Evolutionary conservation across 2,113 vertebrate species (phyloP).

Genomic region (Menura novaehollandiae): DNA sequence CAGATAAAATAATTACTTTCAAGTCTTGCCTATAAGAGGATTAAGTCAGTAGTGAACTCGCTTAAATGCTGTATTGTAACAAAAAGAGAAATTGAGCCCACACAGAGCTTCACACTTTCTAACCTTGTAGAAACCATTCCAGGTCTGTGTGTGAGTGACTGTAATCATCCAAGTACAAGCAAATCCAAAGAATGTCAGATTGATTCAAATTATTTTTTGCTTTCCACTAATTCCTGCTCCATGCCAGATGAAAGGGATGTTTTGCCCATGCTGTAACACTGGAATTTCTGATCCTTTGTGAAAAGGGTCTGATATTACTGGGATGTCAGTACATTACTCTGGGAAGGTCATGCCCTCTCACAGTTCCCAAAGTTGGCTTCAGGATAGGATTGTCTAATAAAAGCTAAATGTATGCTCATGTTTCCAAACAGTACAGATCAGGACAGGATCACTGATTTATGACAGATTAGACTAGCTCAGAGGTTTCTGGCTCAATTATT

Average conservation of each 20-base stretch:
- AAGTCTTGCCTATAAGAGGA: not conserved
- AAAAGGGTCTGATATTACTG: not conserved
- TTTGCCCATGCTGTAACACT: not conserved
- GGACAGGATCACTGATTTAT: not conserved
- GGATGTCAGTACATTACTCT: no score
- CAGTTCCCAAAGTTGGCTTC: not conserved
- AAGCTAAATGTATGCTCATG: not conserved
- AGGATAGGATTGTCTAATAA: not conserved
- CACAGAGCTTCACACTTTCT: not conserved
- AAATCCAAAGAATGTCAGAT: not conserved
- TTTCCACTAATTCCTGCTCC: not conserved
- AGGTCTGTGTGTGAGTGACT: not conserved
- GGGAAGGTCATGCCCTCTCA: not conserved
- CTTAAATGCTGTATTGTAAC: not conserved
- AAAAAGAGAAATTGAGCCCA: not conserved
- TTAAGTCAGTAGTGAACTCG: not conserved
- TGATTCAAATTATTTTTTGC: not conserved
- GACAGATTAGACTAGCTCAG: not conserved
- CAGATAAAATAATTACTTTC: not conserved
- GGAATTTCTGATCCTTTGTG: not conserved
- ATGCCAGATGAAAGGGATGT: not conserved
- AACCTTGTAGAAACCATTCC: not conserved
- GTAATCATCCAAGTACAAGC: not conserved
- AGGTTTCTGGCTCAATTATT: not conserved
- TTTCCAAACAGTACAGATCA: not conserved